Evolutionary conservation across 2,888 invertebrate genomes (phyloP), one percentile per base, ranked within the genome.

Genomic region (Drosophila mayaguana): DNA sequence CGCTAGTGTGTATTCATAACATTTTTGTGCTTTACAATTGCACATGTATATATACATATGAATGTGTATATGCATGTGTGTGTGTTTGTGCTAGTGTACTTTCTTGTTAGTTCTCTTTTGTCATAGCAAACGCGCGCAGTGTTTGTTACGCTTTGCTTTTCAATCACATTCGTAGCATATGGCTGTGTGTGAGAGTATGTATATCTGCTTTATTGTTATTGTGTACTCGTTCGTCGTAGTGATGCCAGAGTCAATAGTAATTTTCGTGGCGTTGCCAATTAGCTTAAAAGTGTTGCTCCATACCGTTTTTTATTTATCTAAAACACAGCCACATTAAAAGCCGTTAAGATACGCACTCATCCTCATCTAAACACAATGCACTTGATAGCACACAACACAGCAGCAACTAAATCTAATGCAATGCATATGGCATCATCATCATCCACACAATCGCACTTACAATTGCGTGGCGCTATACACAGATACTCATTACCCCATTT

Each of bases 401-500:
- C 76, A 63, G 56, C 80, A 62, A 28, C 75, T 61, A 72, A 74
- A 65, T n/a, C 77, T 68, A 73, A 64, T 67, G 65, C 63, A 63
- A 59, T 32, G 32, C 32, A 32, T 3, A 32, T 74, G 66, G 64
- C 67, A 75, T 73, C 82, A 74, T 63, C 69, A 73, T 71, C 81
- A 76, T 63, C 67, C 57, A 69, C 78, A 67, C 70, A 81, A 62
- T 72, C 81, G 62, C 78, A 78, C 71, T 51, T 78, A 66, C 88
- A 83, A 68, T 66, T 83, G 53, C 79, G 82, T 51, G 80, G 88
- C 53, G 51, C 80, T 56, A 78, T 87, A 78, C 84, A 88, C 67
- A 76, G 88, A 83, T 83, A 80, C 78, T 80, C 88, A 90, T 80
- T 90, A 79, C 76, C 74, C 55, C 61, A 75, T 80, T 81, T 86